Evolutionary conservation across 2,113 vertebrate genomes (phyloP).

Genomic region (Varanus salvator): DNA sequence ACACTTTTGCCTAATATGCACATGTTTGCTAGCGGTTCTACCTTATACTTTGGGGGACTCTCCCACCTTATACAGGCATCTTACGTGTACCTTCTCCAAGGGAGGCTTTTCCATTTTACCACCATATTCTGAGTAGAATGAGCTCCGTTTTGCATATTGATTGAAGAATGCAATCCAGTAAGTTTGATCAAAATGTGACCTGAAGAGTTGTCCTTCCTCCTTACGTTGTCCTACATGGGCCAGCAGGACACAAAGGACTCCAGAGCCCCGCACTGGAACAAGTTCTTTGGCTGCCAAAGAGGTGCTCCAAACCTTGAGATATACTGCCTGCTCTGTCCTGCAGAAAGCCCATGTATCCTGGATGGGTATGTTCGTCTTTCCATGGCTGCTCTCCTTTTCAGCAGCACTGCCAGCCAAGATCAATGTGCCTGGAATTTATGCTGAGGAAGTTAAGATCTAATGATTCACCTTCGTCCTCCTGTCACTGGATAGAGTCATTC

Average conservation of each 20-base stretch:
- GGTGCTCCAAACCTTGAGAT: rapidly evolving
- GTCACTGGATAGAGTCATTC: neutral
- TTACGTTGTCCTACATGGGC: no score
- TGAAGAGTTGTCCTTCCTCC: no score
- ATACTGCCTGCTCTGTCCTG: neutral
- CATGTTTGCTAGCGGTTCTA: neutral
- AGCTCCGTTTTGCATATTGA: no score
- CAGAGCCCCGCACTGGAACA: neutral
- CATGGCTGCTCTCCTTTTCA: neutral
- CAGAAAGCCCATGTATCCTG: neutral
- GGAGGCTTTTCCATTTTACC: no score
- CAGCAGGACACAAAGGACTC: no score
- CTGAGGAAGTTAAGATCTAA: slow-evolving; percentile 10
- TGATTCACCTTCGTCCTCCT: slow-evolving; percentile 20
- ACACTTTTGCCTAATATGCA: neutral
- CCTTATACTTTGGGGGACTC: neutral
- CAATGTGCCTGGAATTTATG: neutral
- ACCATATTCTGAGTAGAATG: no score
- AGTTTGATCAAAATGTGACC: no score
- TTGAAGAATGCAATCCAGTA: no score
- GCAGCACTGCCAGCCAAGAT: rapidly evolving
- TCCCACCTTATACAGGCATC: no score
- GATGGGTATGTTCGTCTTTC: rapidly evolving
- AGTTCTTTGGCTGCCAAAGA: neutral
- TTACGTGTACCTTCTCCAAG: no score